phyloP scores from a whole-genome alignment of 1,140 invertebrate species.

The Sarcophaga bullata region DNA sequence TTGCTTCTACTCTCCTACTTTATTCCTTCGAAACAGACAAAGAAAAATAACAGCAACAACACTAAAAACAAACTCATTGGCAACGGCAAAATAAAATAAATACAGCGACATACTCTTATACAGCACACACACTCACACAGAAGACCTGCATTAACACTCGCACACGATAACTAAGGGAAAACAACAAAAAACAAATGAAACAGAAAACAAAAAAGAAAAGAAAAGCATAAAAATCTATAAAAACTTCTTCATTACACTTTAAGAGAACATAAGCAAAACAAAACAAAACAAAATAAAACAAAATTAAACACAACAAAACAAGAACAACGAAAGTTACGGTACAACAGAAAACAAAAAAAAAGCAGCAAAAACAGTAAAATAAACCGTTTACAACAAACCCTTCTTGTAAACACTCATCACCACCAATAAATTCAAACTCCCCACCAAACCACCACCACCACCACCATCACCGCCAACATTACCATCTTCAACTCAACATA shows the following conservation, averaged over 20 bases:
- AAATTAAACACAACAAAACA: no score
- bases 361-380: not conserved
- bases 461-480: no score
- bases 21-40: not conserved
- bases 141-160: no score
- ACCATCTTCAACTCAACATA: no score
- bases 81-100: conserved; percentile 9
- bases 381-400: conserved; percentile 16
- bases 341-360: not conserved
- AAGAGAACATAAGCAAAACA: not conserved
- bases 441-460: no score
- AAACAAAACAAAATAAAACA: not conserved
- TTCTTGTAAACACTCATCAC: conserved; percentile 2
- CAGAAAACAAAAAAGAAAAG: not conserved
- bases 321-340: not conserved
- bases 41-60: not conserved
- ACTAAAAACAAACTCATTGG: conserved; percentile 7
- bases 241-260: conserved; percentile 37
- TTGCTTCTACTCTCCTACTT: not conserved
- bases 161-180: not conserved
- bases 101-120: no score
- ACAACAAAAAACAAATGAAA: not conserved
- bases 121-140: not conserved
- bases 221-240: conserved; percentile 12
- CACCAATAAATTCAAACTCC: no score